phyloP scores from a whole-genome alignment of 2,797 vertebrate genomes.

The Cygnus olor region DNA sequence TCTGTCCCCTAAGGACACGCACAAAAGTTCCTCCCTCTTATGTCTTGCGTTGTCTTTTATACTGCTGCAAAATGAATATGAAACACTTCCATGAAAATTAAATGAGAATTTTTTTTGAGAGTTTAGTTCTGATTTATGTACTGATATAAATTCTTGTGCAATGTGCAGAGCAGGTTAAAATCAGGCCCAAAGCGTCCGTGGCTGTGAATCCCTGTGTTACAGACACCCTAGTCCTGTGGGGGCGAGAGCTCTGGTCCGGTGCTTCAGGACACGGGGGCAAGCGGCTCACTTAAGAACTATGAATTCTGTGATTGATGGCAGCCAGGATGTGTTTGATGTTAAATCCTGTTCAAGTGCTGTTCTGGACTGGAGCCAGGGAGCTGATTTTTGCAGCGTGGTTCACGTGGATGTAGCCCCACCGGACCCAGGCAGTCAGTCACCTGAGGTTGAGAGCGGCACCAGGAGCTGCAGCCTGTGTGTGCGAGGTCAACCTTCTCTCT shows the following conservation, averaged over 20 bases:
- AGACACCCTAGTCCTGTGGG: not conserved
- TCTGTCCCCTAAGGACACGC: not conserved
- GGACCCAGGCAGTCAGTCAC: accelerated
- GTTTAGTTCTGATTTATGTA: not conserved
- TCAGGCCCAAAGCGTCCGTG: accelerated
- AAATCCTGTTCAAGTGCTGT: not conserved
- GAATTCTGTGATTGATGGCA: not conserved
- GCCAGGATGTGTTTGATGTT: not conserved
- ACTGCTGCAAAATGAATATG: not conserved
- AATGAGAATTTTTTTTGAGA: not conserved
- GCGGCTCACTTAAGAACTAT: accelerated
- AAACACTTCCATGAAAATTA: not conserved
- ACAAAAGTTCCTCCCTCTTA: not conserved
- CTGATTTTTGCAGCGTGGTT: not conserved
- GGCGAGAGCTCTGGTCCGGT: accelerated
- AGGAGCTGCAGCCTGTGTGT: not conserved
- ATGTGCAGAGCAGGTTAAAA: not conserved
- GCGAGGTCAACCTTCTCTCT: accelerated
- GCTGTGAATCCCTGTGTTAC: not conserved
- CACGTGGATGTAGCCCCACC: accelerated
- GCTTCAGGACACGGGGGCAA: accelerated
- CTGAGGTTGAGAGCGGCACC: not conserved
- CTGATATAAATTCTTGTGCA: not conserved
- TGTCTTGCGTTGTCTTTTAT: not conserved
- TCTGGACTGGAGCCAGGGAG: not conserved